Percentiles rank a stretch among this genome's conserved stretches.
phyloP scores from a whole-genome alignment of 1,140 invertebrate species.

The Drosophila sucinea region DNA sequence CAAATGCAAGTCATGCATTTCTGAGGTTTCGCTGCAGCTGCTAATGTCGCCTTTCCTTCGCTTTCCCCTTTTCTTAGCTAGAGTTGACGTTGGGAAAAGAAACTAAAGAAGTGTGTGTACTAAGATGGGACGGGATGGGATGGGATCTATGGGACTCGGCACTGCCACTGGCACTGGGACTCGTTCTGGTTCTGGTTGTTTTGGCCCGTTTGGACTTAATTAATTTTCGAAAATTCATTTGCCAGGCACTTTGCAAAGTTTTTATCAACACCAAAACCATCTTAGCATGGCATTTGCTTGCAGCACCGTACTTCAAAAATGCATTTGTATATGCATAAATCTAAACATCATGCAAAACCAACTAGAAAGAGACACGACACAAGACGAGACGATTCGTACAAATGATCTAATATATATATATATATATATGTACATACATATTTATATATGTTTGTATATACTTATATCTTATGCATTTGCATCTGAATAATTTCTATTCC shows the following conservation, averaged over 20 bases:
- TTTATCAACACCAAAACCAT: slow-evolving; percentile 44
- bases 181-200: slow-evolving; percentile 8
- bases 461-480: slow-evolving; percentile 21
- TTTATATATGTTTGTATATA: slow-evolving; percentile 30
- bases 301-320: slow-evolving; percentile 16
- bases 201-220: slow-evolving; percentile 44
- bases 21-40: slow-evolving; percentile 56
- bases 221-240: slow-evolving; percentile 42
- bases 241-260: slow-evolving; percentile 37
- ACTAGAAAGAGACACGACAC: slow-evolving; percentile 36
- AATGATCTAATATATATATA: slow-evolving; percentile 52
- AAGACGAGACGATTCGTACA: slow-evolving; percentile 42
- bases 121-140: neutral
- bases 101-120: neutral
- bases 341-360: slow-evolving; percentile 13
- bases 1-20: slow-evolving; percentile 61
- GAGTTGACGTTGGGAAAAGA: neutral
- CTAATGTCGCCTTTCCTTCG: slow-evolving; percentile 34
- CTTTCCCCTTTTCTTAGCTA: neutral
- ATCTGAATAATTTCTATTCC: slow-evolving; percentile 52
- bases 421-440: slow-evolving; percentile 19
- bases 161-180: neutral
- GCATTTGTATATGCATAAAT: slow-evolving; percentile 13
- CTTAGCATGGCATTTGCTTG: slow-evolving; percentile 30
- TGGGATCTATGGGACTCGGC: neutral